phyloP scores from a whole-genome alignment of 2,888 invertebrate genomes.

The Philereme vetulata region DNA sequence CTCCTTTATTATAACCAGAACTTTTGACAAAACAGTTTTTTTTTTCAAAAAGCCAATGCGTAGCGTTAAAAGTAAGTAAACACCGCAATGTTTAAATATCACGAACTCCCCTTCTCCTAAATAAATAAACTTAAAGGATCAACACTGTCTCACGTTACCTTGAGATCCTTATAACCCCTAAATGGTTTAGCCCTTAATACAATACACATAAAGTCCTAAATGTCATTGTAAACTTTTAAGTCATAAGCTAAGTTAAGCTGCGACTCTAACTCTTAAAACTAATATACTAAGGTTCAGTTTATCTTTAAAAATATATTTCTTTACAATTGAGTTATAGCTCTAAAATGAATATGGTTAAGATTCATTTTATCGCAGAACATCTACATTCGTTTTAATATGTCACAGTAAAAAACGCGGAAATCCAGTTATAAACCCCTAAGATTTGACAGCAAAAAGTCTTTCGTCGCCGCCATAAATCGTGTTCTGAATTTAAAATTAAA shows the following conservation, averaged over 20 bases:
- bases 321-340: background rate
- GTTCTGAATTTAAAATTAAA: conserved; percentile 40
- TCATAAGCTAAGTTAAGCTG: conserved; percentile 2
- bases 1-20: conserved; percentile 10
- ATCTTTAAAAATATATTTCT: background rate
- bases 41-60: conserved; percentile 29
- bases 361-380: background rate
- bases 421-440: conserved; percentile 41
- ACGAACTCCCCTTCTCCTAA: conserved; percentile 38
- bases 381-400: background rate
- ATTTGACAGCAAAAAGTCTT: conserved; percentile 45
- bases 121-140: conserved; percentile 44
- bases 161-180: conserved; percentile 27
- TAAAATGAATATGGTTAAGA: background rate
- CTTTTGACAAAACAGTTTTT: conserved; percentile 25
- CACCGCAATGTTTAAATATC: conserved; percentile 34
- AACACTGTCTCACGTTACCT: conserved; percentile 44
- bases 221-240: conserved; percentile 4
- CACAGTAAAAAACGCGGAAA: conserved; percentile 41
- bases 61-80: conserved; percentile 36
- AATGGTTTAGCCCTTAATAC: conserved; percentile 22
- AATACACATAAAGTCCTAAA: conserved; percentile 20
- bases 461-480: conserved; percentile 46
- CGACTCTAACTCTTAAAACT: conserved; percentile 10
- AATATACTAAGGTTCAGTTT: conserved; percentile 11